Percentiles rank a stretch among this genome's conserved stretches.
phyloP scores from a whole-genome alignment of 2,888 invertebrate species.

The Papilio gigon region DNA sequence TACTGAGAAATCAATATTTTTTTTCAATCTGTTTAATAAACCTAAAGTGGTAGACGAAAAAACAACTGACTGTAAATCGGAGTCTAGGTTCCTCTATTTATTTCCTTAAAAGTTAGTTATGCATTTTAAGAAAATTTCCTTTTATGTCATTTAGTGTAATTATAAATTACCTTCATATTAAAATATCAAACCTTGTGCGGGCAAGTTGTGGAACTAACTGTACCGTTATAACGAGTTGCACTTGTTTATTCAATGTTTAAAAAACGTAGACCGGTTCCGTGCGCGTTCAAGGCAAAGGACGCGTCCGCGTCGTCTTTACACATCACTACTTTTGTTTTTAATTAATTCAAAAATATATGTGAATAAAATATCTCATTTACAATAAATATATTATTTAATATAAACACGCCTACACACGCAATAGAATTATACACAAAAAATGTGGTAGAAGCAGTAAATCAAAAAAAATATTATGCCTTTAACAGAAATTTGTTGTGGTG shows the following conservation, averaged over 20 bases:
- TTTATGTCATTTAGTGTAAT: not conserved
- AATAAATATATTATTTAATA: too few relatives aligned
- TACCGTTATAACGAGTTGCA: constrained; percentile 36
- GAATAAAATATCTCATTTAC: too few relatives aligned
- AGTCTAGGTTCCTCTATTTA: not conserved
- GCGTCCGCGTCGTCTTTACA: constrained; percentile 14
- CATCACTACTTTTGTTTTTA: constrained; percentile 19
- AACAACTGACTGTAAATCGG: too few relatives aligned
- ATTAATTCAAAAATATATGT: not conserved
- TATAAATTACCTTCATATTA: constrained; percentile 15
- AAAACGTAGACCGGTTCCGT: constrained; percentile 29
- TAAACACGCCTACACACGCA: too few relatives aligned
- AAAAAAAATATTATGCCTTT: too few relatives aligned
- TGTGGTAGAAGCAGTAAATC: too few relatives aligned
- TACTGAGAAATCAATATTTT: too few relatives aligned
- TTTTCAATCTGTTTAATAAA: too few relatives aligned
- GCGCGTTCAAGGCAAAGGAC: constrained; percentile 34
- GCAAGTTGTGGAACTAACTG: not conserved
- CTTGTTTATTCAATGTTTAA: constrained; percentile 27
- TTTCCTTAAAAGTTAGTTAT: not conserved
- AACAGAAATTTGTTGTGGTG: too few relatives aligned
- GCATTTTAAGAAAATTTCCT: not conserved
- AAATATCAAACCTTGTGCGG: constrained; percentile 17
- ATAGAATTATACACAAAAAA: too few relatives aligned
- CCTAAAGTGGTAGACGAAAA: too few relatives aligned